phyloP scores from a whole-genome alignment of 2,888 invertebrate genomes.

The Pheosia tremula region DNA sequence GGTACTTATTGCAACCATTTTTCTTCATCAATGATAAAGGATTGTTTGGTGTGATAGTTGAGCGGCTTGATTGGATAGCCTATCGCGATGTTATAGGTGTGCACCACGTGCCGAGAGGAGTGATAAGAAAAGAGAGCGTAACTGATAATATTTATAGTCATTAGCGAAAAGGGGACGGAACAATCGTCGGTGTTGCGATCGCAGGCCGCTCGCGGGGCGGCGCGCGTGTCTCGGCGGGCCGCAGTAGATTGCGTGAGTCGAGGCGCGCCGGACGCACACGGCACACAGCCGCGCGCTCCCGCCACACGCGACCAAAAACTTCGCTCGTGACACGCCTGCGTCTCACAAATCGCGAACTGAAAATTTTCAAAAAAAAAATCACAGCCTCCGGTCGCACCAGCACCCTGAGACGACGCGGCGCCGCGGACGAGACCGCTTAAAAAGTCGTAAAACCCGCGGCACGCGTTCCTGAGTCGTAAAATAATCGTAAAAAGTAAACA shows the following conservation, averaged over 20 bases:
- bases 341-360: slow-evolving; percentile 50
- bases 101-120: slow-evolving; percentile 70
- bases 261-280: slow-evolving; percentile 84
- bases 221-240: slow-evolving; percentile 81
- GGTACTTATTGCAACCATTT: slow-evolving; percentile 5
- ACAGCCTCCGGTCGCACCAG: slow-evolving; percentile 37
- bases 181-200: slow-evolving; percentile 71
- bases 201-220: slow-evolving; percentile 84
- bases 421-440: slow-evolving; percentile 72
- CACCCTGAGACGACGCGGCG: slow-evolving; percentile 62
- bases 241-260: slow-evolving; percentile 88
- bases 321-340: slow-evolving; percentile 70
- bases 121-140: slow-evolving; percentile 81
- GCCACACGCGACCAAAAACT: slow-evolving; percentile 73
- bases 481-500: slow-evolving; percentile 85
- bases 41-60: background rate
- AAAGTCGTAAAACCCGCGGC: slow-evolving; percentile 82
- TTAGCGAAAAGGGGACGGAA: slow-evolving; percentile 85
- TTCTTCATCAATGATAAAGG: background rate
- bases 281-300: slow-evolving; percentile 67
- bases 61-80: background rate
- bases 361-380: slow-evolving; percentile 46
- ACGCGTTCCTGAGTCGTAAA: slow-evolving; percentile 81
- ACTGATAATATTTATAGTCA: slow-evolving; percentile 83
- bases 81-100: background rate